Evolutionary conservation across 2,797 vertebrate species (phyloP), one percentile per base, ranked within the genome.

Genomic region (Gallinago nigripennis): DNA sequence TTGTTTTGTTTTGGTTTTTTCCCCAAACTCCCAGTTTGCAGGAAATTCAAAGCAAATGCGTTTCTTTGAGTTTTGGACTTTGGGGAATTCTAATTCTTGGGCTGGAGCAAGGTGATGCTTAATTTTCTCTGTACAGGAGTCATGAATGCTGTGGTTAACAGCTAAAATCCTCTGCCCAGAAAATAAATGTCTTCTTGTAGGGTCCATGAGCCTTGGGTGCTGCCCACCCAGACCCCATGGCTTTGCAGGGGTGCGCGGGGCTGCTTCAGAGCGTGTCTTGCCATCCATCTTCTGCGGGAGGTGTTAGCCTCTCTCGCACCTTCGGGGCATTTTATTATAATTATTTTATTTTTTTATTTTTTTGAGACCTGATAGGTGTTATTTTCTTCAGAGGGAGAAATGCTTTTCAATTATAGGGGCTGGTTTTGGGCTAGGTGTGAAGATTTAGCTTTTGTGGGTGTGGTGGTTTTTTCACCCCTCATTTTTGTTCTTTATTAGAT

Each of bases 371-470:
- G 0, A 2, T 66, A 86, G 77, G 69, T 94, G 87, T 88, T 56
- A 79, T 46, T 71, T 85, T 60, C 77, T 88, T 84, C 71, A 57
- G 70, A 84, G 37, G 37, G 39, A 93, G 86, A 93, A 65, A 86
- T n/a, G 53, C 75, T 77, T 60, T 93, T 86, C 93, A 90, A 61
- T 97, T 94, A 82, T 1, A 90, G 83, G 81, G 83, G 51, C 86
- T 3, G 51, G 12, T 82, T 86, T 72, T 35, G 92, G 93, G 78
- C 2, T 27, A 92, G 93, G 94, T 95, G 94, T 95, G 95, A 97
- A 95, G 93, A 93, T 92, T 69, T 56, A 43, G 88, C 94, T 95
- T 86, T 93, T 95, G 90, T 92, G 90, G 80, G 88, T 37, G 58
- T 71, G 65, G 7, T 19, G 27, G 8, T 43, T 17, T 43, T 48